Conservation (phyloP, 2,113 vertebrate species). For the Sitta europaea region DNA sequence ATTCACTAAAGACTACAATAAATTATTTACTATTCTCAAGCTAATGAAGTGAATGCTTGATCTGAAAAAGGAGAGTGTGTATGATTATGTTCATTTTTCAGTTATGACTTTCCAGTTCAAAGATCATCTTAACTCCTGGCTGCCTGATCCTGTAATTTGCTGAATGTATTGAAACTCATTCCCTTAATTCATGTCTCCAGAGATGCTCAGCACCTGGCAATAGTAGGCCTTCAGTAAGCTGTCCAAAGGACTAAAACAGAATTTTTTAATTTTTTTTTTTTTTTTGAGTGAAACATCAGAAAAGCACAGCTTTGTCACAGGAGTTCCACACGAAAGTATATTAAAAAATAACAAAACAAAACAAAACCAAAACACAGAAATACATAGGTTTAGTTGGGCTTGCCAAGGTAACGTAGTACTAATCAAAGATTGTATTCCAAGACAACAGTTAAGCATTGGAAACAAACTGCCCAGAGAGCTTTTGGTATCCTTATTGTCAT, state of each 20-base stretch:
- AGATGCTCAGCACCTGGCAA: neutral
- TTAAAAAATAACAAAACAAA: neutral
- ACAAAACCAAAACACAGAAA: neutral
- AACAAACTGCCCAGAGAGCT: neutral
- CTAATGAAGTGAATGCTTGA: neutral
- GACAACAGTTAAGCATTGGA: neutral
- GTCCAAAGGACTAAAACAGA: neutral
- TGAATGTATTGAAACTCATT: neutral
- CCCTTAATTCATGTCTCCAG: neutral
- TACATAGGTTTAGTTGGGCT: neutral
- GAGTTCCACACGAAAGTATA: neutral
- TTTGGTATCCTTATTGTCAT: neutral
- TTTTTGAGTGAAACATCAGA: neutral
- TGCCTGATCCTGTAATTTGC: neutral
- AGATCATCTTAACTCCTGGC: neutral
- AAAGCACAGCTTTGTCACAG: neutral
- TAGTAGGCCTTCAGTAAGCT: neutral
- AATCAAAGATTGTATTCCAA: neutral
- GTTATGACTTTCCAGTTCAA: neutral
- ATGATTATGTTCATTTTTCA: neutral
- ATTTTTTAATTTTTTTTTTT: neutral
- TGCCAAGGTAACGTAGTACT: neutral
- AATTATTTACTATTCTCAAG: slow-evolving; percentile 17
- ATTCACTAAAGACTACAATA: neutral
- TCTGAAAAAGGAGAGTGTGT: neutral